phyloP scores from a whole-genome alignment of 2,797 vertebrate species.

The Gorsachius magnificus region DNA sequence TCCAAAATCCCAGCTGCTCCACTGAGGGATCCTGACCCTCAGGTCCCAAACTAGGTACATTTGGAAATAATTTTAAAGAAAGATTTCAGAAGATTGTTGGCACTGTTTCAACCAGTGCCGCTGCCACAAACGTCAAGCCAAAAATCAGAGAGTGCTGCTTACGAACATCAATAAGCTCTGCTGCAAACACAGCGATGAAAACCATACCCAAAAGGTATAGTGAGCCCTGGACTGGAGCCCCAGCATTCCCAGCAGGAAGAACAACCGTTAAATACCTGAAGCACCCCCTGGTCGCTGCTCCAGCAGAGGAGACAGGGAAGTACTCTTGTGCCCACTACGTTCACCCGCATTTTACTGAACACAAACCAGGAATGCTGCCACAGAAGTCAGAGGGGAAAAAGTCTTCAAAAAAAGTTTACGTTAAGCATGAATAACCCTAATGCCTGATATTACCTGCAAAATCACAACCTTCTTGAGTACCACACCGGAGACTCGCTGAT shows the following conservation, averaged over 20 bases:
- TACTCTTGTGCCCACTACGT: fast-evolving
- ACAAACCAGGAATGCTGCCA: background rate
- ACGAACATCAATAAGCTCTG: background rate
- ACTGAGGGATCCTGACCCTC: background rate
- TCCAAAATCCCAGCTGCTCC: background rate
- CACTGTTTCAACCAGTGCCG: background rate
- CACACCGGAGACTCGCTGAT: background rate
- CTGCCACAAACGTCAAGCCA: background rate
- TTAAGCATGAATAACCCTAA: background rate
- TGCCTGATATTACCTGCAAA: background rate
- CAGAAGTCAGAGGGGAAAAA: background rate
- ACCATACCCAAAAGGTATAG: background rate
- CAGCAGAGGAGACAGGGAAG: background rate
- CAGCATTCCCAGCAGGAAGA: background rate
- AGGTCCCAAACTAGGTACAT: background rate
- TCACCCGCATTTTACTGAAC: background rate
- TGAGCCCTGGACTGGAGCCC: background rate
- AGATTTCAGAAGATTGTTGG: background rate
- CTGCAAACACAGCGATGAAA: background rate
- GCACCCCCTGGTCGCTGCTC: background rate
- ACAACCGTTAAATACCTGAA: background rate
- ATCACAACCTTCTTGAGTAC: background rate
- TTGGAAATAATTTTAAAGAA: conserved; percentile 14
- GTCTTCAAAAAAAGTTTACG: background rate
- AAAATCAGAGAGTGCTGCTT: background rate